Evolutionary conservation across 2,797 vertebrate genomes (phyloP), one percentile per base, ranked within the genome.

Genomic region (Gymnodraco acuticeps): DNA sequence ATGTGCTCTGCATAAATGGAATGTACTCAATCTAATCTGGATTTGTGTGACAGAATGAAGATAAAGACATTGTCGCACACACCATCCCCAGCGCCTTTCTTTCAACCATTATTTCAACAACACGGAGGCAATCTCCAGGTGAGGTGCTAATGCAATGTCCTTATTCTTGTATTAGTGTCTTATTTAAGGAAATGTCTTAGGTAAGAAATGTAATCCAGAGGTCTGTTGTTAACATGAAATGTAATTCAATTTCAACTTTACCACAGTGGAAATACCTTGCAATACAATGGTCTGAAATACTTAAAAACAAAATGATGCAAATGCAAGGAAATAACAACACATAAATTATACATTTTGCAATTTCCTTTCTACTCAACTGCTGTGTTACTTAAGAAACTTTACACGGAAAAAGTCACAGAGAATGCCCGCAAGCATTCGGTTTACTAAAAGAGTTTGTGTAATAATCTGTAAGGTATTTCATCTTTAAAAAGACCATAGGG

Each of bases 11-110:
- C 1, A 60, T 68, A 47, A 13, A 38, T 58, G 33, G 41, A 10
- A 10, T 38, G 38, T 16, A 2, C 17, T 20, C 1, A 17, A 31
- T 46, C 3, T 70, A 5, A 38, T 42, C 8, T 11, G 51, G 15
- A 20, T 70, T 68, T 68, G 14, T 41, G 0, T 8, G 1, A 50
- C 81, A 93, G 87, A 51, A 80, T 88, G 90, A 93, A 87, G 83
- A 87, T 91, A 23, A 88, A 86, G 75, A 46, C 78, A 41, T 42
- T 90, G 38, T 77, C 73, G 14, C 45, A 82, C 56, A 84, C 82
- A 0, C 90, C 92, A 1, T 88, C 90, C 0, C 92, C 92, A 0
- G 92, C 80, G 5, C 80, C 88, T 2, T 93, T 93, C 79, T 93
- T 93, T 48, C 56, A 83, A 45, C 79, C 88, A 50, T 60, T 92